Base-by-base conservation (phyloP, 2,888 invertebrate genomes). In the Molanna angustata region DNA sequence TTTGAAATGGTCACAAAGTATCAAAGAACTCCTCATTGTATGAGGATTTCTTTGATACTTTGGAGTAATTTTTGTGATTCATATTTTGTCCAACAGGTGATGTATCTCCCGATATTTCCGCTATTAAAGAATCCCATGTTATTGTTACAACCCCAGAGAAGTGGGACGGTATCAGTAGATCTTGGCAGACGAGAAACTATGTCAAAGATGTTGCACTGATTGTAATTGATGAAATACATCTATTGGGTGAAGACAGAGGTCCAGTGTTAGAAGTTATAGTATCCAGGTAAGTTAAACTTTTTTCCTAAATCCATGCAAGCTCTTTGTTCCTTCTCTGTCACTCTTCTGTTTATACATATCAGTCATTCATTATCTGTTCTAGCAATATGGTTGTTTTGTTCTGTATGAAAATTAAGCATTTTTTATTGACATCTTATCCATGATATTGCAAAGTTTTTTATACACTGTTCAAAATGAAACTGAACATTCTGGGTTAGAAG, bases 101-200 rank as follows among this genome's bases (percentile, higher is more conserved):
- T 60, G 88, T 92, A 0, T 86, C 90, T 0, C 95, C 95, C 0
- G 93, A 94, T 66, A 83, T 89, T 49, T 76, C 84, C 54, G 87
- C 93, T 0, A 93, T 99, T 53, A 81, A 85, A 0, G 82, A 73
- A 45, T 88, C 96, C 0, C 88, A 92, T 67, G 86, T 99, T 1
- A 98, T 99, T 61, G 94, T 99, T 0, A 99, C 99, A 0, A 99
- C 99, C 0, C 99, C 99, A 0, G 99, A 99, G 73, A 99, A 99
- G 70, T 99, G 99, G 99, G 99, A 99, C 71, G 98, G 98, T 48
- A 93, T 99, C 65, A 96, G 95, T 72, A 83, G 98, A 54, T 94
- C 94, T 57, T 99, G 98, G 98, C 95, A 97, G 67, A 96, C 94
- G 0, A 82, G 99, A 62, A 88, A 86, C 69, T 99, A 98, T 65